Evolutionary conservation across 2,888 invertebrate genomes (phyloP).

Genomic region (Amphiduros pacificus): DNA sequence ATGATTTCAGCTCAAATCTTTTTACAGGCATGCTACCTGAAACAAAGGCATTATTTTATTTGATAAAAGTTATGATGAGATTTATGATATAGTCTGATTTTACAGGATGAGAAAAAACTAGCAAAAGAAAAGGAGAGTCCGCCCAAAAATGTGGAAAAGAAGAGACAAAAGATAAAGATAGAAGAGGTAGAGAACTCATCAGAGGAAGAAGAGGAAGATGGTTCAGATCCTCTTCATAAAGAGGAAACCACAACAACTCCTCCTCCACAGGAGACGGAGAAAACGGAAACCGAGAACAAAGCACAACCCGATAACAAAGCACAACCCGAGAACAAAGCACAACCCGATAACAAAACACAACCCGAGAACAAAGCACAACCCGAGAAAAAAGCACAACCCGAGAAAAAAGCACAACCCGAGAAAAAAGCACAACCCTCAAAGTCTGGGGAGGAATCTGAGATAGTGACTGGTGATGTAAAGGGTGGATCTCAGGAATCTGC

Average conservation of each 20-base stretch:
- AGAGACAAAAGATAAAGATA: slow-evolving; percentile 19
- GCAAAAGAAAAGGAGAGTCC: slow-evolving; percentile 3
- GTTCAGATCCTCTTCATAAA: neutral
- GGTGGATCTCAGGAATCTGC: slow-evolving; percentile 26
- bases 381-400: too few species aligned
- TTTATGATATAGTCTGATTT: too few species aligned
- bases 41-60: too few species aligned
- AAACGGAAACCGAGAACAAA: neutral
- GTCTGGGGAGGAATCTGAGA: slow-evolving; percentile 32
- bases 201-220: slow-evolving; percentile 10
- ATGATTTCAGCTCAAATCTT: too few species aligned
- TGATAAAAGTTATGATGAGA: too few species aligned
- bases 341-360: too few species aligned
- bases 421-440: slow-evolving; percentile 10
- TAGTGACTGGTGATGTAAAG: slow-evolving; percentile 45
- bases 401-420: too few species aligned
- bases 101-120: slow-evolving; percentile 1
- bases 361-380: too few species aligned
- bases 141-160: slow-evolving; percentile 2
- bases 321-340: too few species aligned
- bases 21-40: too few species aligned
- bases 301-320: neutral
- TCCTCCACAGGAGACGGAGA: neutral
- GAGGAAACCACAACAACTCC: too few species aligned
- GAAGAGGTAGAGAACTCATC: slow-evolving; percentile 20